A percentile compares a stretch with the other conserved stretches of the same genome.
Evolutionary conservation across 2,113 vertebrate species (phyloP).

Genomic region (Suricata suricatta): DNA sequence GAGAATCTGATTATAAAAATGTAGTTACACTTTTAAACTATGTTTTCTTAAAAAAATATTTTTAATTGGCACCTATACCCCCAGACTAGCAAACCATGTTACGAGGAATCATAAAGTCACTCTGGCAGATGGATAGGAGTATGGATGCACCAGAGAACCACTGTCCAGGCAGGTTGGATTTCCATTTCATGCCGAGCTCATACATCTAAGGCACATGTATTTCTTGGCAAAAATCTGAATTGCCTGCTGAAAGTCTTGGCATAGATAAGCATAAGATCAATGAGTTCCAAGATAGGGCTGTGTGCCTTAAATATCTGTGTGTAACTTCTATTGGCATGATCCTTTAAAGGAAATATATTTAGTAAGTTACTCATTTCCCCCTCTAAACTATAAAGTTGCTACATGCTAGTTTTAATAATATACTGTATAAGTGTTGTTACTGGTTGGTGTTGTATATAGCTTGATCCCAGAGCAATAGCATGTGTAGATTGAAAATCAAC

Average conservation of each 20-base stretch:
- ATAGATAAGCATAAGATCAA: slow-evolving; percentile 72
- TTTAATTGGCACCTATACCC: slow-evolving; percentile 78
- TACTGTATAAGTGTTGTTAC: slow-evolving; percentile 76
- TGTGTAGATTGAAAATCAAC: slow-evolving; percentile 80
- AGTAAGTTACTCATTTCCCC: slow-evolving; percentile 78
- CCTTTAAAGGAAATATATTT: slow-evolving; percentile 79
- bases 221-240: slow-evolving; percentile 79
- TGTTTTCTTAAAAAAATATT: slow-evolving; percentile 65
- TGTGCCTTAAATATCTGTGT: slow-evolving; percentile 71
- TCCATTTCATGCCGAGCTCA: slow-evolving; percentile 76
- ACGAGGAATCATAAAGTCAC: slow-evolving; percentile 76
- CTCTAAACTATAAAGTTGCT: slow-evolving; percentile 79
- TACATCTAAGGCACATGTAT: slow-evolving; percentile 78
- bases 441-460: slow-evolving; percentile 82
- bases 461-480: slow-evolving; percentile 82
- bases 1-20: slow-evolving; percentile 66
- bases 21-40: slow-evolving; percentile 69
- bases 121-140: slow-evolving; percentile 80
- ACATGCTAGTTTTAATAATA: slow-evolving; percentile 79
- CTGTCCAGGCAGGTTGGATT: slow-evolving; percentile 77
- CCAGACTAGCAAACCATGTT: slow-evolving; percentile 76
- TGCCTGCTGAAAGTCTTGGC: slow-evolving; percentile 79
- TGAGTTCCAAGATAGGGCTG: slow-evolving; percentile 80
- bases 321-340: slow-evolving; percentile 78
- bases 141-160: slow-evolving; percentile 72